Conservation (phyloP, 2,113 vertebrate genomes). For the Cnemophilus loriae region DNA sequence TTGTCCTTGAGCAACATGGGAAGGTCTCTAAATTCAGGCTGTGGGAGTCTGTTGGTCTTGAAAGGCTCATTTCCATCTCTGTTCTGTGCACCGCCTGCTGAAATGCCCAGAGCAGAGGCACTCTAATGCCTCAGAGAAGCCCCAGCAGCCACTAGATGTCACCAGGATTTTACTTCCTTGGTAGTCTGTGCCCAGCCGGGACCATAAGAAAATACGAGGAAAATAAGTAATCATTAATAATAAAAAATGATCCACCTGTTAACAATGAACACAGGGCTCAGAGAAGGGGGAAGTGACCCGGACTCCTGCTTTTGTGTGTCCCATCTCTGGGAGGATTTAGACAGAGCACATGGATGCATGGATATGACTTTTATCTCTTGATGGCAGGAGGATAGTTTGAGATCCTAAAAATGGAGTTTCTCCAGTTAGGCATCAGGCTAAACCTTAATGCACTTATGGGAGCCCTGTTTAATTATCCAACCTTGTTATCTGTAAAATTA, state of each 20-base stretch:
- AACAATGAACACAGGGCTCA: not conserved
- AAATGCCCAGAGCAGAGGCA: not conserved
- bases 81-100: not conserved
- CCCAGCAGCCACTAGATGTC: slow-evolving; percentile 54
- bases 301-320: not conserved
- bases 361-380: not conserved
- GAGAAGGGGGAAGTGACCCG: not conserved
- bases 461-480: not conserved
- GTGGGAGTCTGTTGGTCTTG: not conserved
- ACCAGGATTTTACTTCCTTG: slow-evolving; percentile 2
- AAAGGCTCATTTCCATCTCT: not conserved
- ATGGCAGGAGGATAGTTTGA: not conserved
- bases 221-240: not conserved
- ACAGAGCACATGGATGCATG: not conserved
- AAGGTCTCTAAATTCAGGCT: not conserved
- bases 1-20: not conserved
- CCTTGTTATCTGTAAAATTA: not conserved
- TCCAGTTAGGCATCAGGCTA: not conserved
- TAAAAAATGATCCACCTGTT: not conserved
- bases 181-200: accelerated
- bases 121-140: not conserved
- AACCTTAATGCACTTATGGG: not conserved
- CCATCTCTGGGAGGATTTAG: not conserved
- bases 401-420: accelerated
- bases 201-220: not conserved